Evolutionary conservation across 2,113 vertebrate species (phyloP).

Genomic region (Psophia crepitans): DNA sequence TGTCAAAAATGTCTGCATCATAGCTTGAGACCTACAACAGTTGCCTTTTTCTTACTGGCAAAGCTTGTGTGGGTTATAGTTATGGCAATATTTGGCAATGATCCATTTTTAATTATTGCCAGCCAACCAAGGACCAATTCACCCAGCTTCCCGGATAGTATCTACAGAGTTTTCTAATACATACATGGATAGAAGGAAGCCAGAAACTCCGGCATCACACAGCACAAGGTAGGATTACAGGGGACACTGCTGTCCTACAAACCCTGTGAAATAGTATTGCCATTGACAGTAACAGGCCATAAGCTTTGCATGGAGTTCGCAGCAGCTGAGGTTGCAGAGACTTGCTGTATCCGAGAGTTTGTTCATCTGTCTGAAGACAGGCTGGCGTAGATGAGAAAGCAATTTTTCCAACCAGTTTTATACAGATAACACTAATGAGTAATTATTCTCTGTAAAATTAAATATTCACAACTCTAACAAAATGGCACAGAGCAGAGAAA

Average conservation of each 20-base stretch:
- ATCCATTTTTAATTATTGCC: not conserved
- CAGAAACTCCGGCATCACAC: not conserved
- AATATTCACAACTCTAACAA: not conserved
- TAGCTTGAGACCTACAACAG: not conserved
- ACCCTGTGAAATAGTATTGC: not conserved
- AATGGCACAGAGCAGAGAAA: not conserved
- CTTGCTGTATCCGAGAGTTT: not conserved
- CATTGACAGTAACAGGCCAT: not conserved
- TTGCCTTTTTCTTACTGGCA: not conserved
- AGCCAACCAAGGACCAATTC: not conserved
- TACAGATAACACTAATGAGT: not conserved
- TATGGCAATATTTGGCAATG: not conserved
- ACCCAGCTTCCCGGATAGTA: not conserved
- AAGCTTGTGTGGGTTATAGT: not conserved
- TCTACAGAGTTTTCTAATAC: not conserved
- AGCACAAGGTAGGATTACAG: not conserved
- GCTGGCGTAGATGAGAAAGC: not conserved
- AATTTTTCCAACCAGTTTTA: not conserved
- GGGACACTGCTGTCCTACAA: not conserved
- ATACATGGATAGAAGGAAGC: rapidly evolving
- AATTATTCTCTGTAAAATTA: not conserved
- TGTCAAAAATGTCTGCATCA: not conserved
- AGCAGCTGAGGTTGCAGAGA: not conserved
- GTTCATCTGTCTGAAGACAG: not conserved
- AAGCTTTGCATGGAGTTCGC: not conserved